Evolutionary conservation across 1,140 invertebrate species (phyloP).

Genomic region (Drosophila hydei): DNA sequence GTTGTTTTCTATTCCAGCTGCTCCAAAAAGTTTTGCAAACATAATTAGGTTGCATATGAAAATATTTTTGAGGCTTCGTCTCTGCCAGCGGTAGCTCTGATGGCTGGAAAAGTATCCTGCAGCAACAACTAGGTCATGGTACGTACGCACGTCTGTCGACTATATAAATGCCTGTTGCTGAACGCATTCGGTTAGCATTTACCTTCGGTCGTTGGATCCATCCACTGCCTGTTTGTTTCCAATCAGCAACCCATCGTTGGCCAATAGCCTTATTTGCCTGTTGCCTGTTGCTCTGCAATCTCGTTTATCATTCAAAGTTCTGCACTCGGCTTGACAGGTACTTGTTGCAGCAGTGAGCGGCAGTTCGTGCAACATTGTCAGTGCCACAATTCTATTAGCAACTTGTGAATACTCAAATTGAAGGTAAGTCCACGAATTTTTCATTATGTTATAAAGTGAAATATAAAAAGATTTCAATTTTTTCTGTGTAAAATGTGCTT

Average conservation of each 20-base stretch:
- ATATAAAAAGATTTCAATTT: background rate
- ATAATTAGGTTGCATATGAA: slow-evolving; percentile 77
- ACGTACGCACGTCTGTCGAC: background rate
- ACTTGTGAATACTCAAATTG: slow-evolving; percentile 26
- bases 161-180: slow-evolving; percentile 47
- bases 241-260: background rate
- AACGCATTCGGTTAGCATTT: slow-evolving; percentile 26
- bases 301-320: slow-evolving; percentile 9
- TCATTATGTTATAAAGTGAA: background rate
- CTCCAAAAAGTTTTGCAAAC: slow-evolving; percentile 60
- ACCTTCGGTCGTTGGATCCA: slow-evolving; percentile 15
- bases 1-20: slow-evolving; percentile 62
- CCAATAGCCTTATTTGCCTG: background rate
- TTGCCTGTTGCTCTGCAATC: slow-evolving; percentile 3
- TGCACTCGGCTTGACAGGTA: slow-evolving; percentile 3
- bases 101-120: slow-evolving; percentile 17
- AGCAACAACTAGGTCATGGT: slow-evolving; percentile 6
- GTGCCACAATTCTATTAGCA: background rate
- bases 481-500: background rate
- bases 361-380: background rate
- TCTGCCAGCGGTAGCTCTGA: slow-evolving; percentile 3
- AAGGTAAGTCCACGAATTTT: slow-evolving; percentile 5
- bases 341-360: background rate
- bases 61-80: slow-evolving; percentile 72
- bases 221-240: slow-evolving; percentile 23